Conservation (phyloP, 1,140 invertebrate species). For the Physella acuta region DNA sequence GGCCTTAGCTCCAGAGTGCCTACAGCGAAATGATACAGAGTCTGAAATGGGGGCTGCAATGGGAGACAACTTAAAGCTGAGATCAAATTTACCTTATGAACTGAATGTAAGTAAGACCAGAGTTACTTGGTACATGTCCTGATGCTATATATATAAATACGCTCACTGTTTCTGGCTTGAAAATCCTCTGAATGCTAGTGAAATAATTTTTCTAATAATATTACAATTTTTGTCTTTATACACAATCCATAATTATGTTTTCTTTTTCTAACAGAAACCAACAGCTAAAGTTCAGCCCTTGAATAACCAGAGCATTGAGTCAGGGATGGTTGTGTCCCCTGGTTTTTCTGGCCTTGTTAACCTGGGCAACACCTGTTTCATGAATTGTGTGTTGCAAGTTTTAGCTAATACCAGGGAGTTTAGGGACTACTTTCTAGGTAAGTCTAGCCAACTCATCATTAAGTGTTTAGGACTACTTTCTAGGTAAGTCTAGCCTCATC, state of each 20-base stretch:
- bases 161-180: too few species aligned
- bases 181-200: too few species aligned
- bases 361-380: constrained; percentile 61
- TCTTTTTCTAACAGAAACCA: constrained; percentile 52
- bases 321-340: constrained; percentile 30
- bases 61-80: not conserved
- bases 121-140: too few species aligned
- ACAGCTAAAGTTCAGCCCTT: constrained; percentile 57
- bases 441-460: too few species aligned
- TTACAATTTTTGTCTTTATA: too few species aligned
- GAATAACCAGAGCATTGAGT: constrained; percentile 36
- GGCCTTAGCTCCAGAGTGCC: not conserved
- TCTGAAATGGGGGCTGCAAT: constrained; percentile 1
- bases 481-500: too few species aligned
- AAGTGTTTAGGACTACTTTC: too few species aligned
- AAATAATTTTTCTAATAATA: too few species aligned
- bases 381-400: constrained; percentile 62
- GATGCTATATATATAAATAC: too few species aligned
- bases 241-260: too few species aligned
- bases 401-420: constrained; percentile 59
- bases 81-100: constrained; percentile 10
- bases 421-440: constrained; percentile 61
- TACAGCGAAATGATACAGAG: not conserved
- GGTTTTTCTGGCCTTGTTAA: constrained; percentile 59
- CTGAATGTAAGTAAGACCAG: constrained; percentile 23